phyloP scores from a whole-genome alignment of 1,140 invertebrate genomes.

The Sycobia sp. region DNA sequence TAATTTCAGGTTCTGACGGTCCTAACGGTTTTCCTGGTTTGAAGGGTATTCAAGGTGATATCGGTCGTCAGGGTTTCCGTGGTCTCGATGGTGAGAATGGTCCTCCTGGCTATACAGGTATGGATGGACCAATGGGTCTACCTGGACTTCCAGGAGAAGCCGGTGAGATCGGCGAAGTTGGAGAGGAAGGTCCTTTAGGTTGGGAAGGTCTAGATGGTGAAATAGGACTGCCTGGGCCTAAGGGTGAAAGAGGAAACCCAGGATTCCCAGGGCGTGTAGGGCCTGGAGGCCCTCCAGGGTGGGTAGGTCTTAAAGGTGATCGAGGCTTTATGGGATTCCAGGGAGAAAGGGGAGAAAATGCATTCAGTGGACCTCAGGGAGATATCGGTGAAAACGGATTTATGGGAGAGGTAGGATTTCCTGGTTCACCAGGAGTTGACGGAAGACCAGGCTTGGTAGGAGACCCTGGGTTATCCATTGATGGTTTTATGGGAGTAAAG shows the following conservation, averaged over 20 bases:
- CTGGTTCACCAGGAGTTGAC: conserved; percentile 60
- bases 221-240: conserved; percentile 63
- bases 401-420: conserved; percentile 55
- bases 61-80: conserved; percentile 1
- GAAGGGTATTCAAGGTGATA: conserved; percentile 24
- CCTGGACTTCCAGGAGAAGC: conserved; percentile 65
- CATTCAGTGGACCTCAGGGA: conserved; percentile 72
- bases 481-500: conserved; percentile 52
- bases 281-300: conserved; percentile 51
- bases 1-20: conserved; percentile 37
- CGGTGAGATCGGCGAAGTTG: conserved; percentile 62
- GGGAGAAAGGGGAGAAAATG: conserved; percentile 59
- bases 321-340: conserved; percentile 52
- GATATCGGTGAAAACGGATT: conserved; percentile 65
- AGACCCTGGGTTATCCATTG: conserved; percentile 53
- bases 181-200: conserved; percentile 62
- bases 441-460: conserved; percentile 64
- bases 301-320: conserved; percentile 57
- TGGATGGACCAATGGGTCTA: conserved; percentile 61
- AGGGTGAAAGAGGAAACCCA: conserved; percentile 65
- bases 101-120: conserved; percentile 52
- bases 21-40: conserved; percentile 18
- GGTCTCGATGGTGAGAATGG: conserved; percentile 47
- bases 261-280: conserved; percentile 64
- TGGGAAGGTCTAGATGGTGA: conserved; percentile 59